Evolutionary conservation across 2,797 vertebrate species (phyloP), one percentile per base, ranked within the genome.

Genomic region (Pteropus rufus): DNA sequence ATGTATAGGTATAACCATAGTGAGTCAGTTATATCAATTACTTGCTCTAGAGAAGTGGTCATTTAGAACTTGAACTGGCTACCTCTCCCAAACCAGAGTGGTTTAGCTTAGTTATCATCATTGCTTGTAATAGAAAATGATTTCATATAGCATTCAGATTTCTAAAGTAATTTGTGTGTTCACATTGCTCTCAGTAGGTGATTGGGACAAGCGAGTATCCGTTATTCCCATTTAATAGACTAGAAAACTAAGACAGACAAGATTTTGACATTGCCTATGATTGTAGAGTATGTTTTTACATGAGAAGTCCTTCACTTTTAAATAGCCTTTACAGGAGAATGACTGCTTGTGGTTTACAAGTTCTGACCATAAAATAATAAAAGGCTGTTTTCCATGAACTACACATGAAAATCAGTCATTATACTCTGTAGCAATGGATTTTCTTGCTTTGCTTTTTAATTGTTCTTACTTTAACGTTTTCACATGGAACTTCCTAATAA

Each of bases 401-500:
- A 73, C 8, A 39, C 12, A 58, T 1, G 56, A 76, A 95, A 96
- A 73, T 91, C 36, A 62, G 49, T 90, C 79, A 88, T 16, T 52
- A 36, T 23, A 46, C 19, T 70, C 58, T 49, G 7, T 69, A 80
- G 64, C 46, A 34, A 69, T 96, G 44, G 1, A 46, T 91, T 91
- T 93, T 93, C 70, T 83, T 93, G 77, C 44, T 95, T 96, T 95
- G 88, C 70, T 96, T 96, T 96, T 39, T 44, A 70, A 70, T 93
- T 95, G 15, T 94, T 90, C 46, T 84, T 92, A 64, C 41, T 85
- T 92, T 94, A 90, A 67, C 70, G 54, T 90, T 64, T 92, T 92
- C 65, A 65, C 39, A 2, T 86, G 31, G 36, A n/a, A 70, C 89
- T 96, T 91, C 70, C 36, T 94, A 58, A 75, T 54, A 41, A 87